These are phyloP conservation scores for Tachyglossus aculeatus DNA, from an alignment of 2,797 vertebrate species.

Conservation along the genomic window DNA sequence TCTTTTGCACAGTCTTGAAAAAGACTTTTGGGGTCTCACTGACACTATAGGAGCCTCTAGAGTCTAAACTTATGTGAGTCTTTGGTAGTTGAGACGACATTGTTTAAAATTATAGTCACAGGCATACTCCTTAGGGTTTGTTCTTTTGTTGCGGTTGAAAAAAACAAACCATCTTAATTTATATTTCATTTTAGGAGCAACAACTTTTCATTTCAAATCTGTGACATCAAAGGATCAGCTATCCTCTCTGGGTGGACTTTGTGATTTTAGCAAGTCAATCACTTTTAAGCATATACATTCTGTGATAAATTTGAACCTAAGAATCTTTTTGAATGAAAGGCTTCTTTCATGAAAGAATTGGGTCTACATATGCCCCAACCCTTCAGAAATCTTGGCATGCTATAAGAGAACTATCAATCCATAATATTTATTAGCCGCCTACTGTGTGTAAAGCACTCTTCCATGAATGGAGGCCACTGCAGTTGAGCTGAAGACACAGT, in stretches of 20 bases:
- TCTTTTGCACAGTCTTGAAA: neutral
- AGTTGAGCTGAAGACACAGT: too few relatives aligned
- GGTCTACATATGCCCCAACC: neutral
- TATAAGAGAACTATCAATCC: too few relatives aligned
- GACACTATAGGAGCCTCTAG: slow-evolving; percentile 17
- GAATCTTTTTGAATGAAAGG: neutral
- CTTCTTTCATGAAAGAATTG: neutral
- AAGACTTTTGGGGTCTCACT: neutral
- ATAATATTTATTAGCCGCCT: too few relatives aligned
- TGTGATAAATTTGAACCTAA: neutral
- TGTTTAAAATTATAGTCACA: slow-evolving; percentile 35
- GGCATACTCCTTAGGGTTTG: slow-evolving; percentile 44
- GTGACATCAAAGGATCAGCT: slow-evolving; percentile 7
- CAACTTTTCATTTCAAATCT: slow-evolving; percentile 17
- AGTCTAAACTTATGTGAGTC: slow-evolving; percentile 1
- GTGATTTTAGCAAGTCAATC: neutral
- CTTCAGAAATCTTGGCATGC: neutral
- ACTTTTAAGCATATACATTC: neutral
- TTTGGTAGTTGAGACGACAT: slow-evolving; percentile 10
- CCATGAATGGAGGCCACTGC: too few relatives aligned
- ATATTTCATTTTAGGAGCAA: slow-evolving; percentile 26
- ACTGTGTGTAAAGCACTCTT: too few relatives aligned
- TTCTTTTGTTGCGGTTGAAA: slow-evolving; percentile 26
- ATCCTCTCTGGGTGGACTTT: neutral
- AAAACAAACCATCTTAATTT: slow-evolving; percentile 34